These are phyloP conservation scores for Callaeas wilsoni DNA, from an alignment of 2,113 vertebrate species.

Conservation along the genomic window DNA sequence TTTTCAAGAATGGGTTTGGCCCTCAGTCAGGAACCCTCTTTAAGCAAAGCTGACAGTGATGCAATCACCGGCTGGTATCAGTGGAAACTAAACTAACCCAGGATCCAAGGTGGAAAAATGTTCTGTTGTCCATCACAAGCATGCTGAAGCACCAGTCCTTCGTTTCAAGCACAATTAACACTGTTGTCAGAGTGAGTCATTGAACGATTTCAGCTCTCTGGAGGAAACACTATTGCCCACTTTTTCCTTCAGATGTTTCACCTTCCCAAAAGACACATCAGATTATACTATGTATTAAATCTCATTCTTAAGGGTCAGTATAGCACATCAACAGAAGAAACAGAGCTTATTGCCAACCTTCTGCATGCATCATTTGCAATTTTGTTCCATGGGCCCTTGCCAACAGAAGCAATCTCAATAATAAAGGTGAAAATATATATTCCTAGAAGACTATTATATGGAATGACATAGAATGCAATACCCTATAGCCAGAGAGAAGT, in stretches of 20 bases:
- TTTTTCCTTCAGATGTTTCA: not conserved
- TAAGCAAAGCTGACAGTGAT: not conserved
- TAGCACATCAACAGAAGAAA: not conserved
- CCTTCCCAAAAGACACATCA: not conserved
- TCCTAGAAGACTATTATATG: not conserved
- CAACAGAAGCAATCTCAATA: not conserved
- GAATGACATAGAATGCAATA: not conserved
- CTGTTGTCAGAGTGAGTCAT: accelerated
- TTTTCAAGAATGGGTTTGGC: not conserved
- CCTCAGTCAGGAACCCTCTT: not conserved
- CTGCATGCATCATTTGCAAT: not conserved
- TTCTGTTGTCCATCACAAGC: not conserved
- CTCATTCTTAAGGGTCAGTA: not conserved
- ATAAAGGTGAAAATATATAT: not conserved
- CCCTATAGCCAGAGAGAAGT: not conserved
- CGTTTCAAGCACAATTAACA: not conserved
- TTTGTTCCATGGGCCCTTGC: not conserved
- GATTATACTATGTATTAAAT: not conserved
- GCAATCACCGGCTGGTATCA: accelerated
- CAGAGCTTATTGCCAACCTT: not conserved
- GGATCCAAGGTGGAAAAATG: not conserved
- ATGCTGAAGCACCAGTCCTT: not conserved
- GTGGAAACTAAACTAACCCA: not conserved
- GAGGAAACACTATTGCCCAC: not conserved
- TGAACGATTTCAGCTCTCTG: not conserved